Conservation (phyloP, 2,888 invertebrate genomes). For the Agonopterix subpropinquella region DNA sequence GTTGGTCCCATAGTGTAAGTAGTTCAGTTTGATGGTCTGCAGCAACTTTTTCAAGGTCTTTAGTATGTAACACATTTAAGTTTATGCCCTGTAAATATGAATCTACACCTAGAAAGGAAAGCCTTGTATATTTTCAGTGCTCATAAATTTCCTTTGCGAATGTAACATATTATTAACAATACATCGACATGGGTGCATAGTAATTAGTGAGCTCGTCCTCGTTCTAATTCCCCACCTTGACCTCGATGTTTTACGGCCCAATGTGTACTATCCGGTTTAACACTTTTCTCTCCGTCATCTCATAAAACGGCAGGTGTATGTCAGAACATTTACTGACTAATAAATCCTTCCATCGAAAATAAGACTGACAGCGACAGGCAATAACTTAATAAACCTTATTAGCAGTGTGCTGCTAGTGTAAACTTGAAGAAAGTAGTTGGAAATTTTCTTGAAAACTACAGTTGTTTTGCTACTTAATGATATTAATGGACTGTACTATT, state of each 20-base stretch:
- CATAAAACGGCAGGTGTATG: slow-evolving; percentile 43
- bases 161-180: no score
- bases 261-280: slow-evolving; percentile 43
- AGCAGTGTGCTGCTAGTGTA: no score
- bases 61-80: no score
- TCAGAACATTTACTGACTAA: slow-evolving; percentile 18
- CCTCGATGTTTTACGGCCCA: slow-evolving; percentile 63
- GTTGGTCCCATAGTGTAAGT: no score
- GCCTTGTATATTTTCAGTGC: no score
- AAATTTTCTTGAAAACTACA: no score
- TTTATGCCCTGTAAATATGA: no score
- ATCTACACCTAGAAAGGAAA: no score
- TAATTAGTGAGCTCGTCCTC: slow-evolving; percentile 63
- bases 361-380: slow-evolving; percentile 1
- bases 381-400: not conserved
- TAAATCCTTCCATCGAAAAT: slow-evolving; percentile 26
- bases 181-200: slow-evolving; percentile 42
- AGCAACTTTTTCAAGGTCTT: no score
- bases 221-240: slow-evolving; percentile 64
- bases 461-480: not conserved
- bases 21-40: no score
- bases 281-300: slow-evolving; percentile 44
- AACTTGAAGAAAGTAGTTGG: no score
- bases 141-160: no score
- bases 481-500: slow-evolving; percentile 13